These are phyloP conservation scores for Andrena bicolor DNA, from an alignment of 2,888 invertebrate species.

Conservation along the genomic window DNA sequence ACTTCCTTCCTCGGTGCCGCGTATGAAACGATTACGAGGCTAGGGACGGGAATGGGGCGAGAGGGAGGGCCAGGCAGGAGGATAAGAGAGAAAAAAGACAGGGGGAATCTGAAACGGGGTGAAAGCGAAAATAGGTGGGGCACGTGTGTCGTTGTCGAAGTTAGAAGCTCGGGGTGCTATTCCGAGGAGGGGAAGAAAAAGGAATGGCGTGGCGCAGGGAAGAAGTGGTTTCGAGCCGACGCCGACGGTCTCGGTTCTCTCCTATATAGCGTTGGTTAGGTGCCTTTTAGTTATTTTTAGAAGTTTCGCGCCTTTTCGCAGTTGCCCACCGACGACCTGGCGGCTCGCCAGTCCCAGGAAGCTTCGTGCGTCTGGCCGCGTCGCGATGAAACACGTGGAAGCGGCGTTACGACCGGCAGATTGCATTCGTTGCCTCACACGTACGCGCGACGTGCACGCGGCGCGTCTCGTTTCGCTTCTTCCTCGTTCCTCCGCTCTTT, in stretches of 20 bases:
- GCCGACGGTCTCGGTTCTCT: constrained; percentile 18
- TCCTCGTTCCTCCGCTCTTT: constrained; percentile 69
- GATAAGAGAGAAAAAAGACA: not conserved
- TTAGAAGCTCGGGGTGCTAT: constrained; percentile 27
- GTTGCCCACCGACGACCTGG: constrained; percentile 62
- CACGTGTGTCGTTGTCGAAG: constrained; percentile 35
- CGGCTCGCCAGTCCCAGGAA: constrained; percentile 56
- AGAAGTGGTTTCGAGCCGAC: constrained; percentile 33
- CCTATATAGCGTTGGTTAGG: constrained; percentile 53
- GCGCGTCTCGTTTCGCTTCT: constrained; percentile 54
- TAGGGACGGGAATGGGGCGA: not conserved
- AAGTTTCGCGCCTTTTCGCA: constrained; percentile 74
- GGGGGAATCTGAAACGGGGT: constrained; percentile 17
- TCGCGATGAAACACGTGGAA: constrained; percentile 61
- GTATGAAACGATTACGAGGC: constrained; percentile 17
- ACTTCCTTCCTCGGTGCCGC: constrained; percentile 33
- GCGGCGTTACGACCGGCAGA: constrained; percentile 24
- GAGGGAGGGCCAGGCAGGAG: too few species aligned
- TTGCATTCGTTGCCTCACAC: constrained; percentile 54
- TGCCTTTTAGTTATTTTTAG: constrained; percentile 65
- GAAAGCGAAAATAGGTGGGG: constrained; percentile 42
- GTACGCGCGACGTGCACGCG: constrained; percentile 30
- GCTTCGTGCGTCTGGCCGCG: constrained; percentile 58
- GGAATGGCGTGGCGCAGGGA: constrained; percentile 10
- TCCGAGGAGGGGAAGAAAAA: constrained; percentile 31